A percentile compares a stretch with the other conserved stretches of the same genome.
Conservation (phyloP, 2,113 vertebrate species). For the Emydocephalus ijimae region DNA sequence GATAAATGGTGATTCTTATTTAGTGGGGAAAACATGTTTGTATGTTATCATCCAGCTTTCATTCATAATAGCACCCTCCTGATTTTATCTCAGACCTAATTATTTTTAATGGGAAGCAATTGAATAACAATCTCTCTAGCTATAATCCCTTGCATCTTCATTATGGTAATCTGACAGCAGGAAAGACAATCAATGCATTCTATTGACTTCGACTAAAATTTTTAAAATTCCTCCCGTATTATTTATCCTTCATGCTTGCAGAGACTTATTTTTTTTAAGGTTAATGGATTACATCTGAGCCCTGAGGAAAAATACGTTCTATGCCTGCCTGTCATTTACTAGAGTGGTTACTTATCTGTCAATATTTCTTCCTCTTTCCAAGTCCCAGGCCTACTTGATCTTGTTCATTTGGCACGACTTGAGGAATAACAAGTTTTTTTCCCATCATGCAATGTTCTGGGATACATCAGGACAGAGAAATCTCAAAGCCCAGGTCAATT, state of each 20-base stretch:
- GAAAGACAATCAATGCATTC: constrained; percentile 46
- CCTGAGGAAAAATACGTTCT: constrained; percentile 65
- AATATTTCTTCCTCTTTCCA: constrained; percentile 75
- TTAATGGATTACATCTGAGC: constrained; percentile 71
- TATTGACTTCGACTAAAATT: constrained; percentile 64
- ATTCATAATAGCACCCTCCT: neutral
- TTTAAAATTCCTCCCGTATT: constrained; percentile 43
- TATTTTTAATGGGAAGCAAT: neutral
- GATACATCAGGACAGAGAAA: constrained; percentile 81
- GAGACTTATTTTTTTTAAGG: constrained; percentile 56
- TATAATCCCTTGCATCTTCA: constrained; percentile 29
- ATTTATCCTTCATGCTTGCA: constrained; percentile 56
- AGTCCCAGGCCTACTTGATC: constrained; percentile 79
- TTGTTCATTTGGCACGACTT: constrained; percentile 76
- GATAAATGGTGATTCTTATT: neutral
- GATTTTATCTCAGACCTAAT: neutral
- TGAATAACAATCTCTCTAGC: constrained; percentile 10
- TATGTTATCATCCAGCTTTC: neutral
- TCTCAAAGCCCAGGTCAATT: constrained; percentile 88
- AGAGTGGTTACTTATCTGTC: constrained; percentile 75
- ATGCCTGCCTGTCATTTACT: constrained; percentile 71
- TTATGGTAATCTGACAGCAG: constrained; percentile 27
- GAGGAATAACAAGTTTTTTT: constrained; percentile 77
- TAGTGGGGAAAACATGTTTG: neutral
- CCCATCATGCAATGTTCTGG: constrained; percentile 77